Base-by-base conservation (phyloP, 2,888 invertebrate genomes). In the Eupeodes latifasciatus region DNA sequence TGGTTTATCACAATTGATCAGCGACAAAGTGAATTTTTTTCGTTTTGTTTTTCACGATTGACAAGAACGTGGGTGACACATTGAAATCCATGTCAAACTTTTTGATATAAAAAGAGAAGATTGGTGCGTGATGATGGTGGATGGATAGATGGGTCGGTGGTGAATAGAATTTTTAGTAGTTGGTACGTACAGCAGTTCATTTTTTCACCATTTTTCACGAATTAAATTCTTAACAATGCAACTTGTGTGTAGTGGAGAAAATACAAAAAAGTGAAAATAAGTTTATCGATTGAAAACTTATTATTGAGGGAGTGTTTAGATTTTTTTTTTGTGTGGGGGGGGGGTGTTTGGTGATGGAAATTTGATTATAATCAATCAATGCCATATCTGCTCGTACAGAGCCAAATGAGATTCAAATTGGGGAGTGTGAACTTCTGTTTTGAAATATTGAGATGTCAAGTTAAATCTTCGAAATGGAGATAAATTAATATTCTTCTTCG, bases 11-110 rank as follows among this genome's bases (percentile, higher is more conserved):
- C 62, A 47, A 44, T 64, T 40, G 66, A 87, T 87, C 76, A 83
- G 80, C 83, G 80, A 72, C 80, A 76, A 79, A 80, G 79, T 87
- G 83, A 83, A 72, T 87, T 87, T 57, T 59, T 57, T 47, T 47
- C 10, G 10, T 40, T 40, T 40, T 40, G 40, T 40, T 49, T 74
- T 51, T 77, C 72, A 51, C 76, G 83, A 83, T 79, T 83, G 86
- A 80, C 83, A 83, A 79, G 64, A 86, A 79, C 79, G 80, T 72
- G 71, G 71, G 78, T 79, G 81, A 69, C 67, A 78, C 34, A 79
- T 75, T 71, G 62, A 61, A 81, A 47, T 55, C 53, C 72, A 55
- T 59, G 59, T 72, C 47, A 59, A 14, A 40, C 49, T 67, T 47
- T 59, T 71, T 40, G 69, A 69, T 53, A 14, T 40, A 40, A 9